These are phyloP conservation scores for Eugnorisma glareosa DNA, from an alignment of 2,888 invertebrate genomes.

Conservation along the genomic window DNA sequence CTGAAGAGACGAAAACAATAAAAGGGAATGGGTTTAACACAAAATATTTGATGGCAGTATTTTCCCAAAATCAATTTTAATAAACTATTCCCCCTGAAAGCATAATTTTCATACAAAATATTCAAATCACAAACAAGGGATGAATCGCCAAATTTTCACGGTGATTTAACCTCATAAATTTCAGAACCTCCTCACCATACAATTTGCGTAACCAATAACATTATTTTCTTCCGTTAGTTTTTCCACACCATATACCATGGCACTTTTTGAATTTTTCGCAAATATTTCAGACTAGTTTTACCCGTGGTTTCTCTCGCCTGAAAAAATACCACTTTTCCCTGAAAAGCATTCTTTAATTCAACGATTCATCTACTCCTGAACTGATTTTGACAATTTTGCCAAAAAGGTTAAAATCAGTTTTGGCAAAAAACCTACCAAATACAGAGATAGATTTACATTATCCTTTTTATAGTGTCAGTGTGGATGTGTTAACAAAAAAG, in stretches of 20 bases:
- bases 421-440: background rate
- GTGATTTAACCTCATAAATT: slow-evolving; percentile 31
- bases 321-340: background rate
- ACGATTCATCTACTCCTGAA: background rate
- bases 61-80: slow-evolving; percentile 13
- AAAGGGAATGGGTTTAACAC: background rate
- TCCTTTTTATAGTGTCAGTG: background rate
- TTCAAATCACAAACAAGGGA: slow-evolving; percentile 34
- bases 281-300: slow-evolving; percentile 14
- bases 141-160: slow-evolving; percentile 21
- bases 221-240: slow-evolving; percentile 57
- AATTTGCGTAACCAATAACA: slow-evolving; percentile 46
- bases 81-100: slow-evolving; percentile 27
- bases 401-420: background rate
- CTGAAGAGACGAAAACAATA: background rate
- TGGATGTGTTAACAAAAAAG: slow-evolving; percentile 62
- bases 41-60: background rate
- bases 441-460: background rate
- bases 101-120: slow-evolving; percentile 41
- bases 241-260: slow-evolving; percentile 57
- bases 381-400: background rate
- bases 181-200: slow-evolving; percentile 15
- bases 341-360: background rate
- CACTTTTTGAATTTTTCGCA: slow-evolving; percentile 48
- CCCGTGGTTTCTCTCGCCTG: background rate